Base-by-base conservation (phyloP, 2,113 vertebrate genomes). In the Dasyprocta punctata region DNA sequence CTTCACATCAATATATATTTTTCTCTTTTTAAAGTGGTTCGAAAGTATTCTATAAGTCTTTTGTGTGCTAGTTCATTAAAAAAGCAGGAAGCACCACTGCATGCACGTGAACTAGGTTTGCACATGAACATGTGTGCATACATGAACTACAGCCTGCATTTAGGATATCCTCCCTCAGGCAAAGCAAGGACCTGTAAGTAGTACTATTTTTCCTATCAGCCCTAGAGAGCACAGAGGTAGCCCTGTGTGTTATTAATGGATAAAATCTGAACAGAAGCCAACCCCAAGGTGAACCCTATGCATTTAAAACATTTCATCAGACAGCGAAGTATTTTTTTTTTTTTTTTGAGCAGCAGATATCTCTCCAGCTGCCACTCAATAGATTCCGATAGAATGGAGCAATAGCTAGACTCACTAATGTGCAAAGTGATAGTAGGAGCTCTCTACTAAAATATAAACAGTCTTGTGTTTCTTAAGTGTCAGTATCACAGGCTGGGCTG, bases 301-400 rank as follows among this genome's bases (percentile, higher is more conserved):
- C 98, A 99, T 99, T 99, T 99, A 99, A 99, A 99, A 99, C 98
- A 99, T 99, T 99, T 99, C 99, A 99, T 99, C 98, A 98, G 98
- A 98, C 98, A 98, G 98, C 98, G 98, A 98, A 98, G 98, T 98
- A 97, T 98, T 98, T 98, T 98, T 98, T 98, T 96, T 97, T 52
- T 52, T 52, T 54, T 98, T 98, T 96, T 98, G 60, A 98, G 96
- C 98, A 98, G 98, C 44, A 71, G 97, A 97, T 98, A 98, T 98
- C 98, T 98, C 96, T 98, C 97, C 90, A 97, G 98, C 98, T 96
- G 96, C 97, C 98, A 98, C 98, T 99, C 98, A 98, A 97, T 98
- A 98, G 97, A 98, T 98, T 97, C 96, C 92, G 89, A 98, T 96
- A 98, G 98, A 98, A 98, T 96, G 97, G 97, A 97, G 97, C 93